A percentile compares a stretch with the other conserved stretches of the same genome.
Conservation (phyloP, 2,797 vertebrate genomes). For the Gila robusta region DNA sequence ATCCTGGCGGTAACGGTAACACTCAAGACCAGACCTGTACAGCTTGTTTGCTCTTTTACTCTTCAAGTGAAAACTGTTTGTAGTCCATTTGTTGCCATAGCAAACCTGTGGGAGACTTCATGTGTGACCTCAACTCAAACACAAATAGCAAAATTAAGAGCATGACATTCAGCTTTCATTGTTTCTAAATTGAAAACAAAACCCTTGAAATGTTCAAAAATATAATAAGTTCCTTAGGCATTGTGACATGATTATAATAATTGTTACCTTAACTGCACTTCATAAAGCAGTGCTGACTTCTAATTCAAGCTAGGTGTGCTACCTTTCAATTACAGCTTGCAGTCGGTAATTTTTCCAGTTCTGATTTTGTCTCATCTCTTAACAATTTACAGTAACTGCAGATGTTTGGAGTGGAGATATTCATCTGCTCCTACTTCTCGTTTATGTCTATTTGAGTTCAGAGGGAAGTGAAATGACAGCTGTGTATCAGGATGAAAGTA, state of each 20-base stretch:
- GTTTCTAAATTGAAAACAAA: not conserved
- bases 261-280: not conserved
- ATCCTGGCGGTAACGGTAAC: not conserved
- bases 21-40: conserved; percentile 56
- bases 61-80: conserved; percentile 42
- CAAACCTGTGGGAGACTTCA: not conserved
- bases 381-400: conserved; percentile 38
- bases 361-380: conserved; percentile 29
- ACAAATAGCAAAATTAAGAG: not conserved
- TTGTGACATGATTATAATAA: not conserved
- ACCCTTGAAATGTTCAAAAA: not conserved
- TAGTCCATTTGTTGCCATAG: conserved; percentile 42
- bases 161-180: not conserved
- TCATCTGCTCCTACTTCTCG: conserved; percentile 27
- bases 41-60: conserved; percentile 35
- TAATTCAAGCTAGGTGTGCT: conserved; percentile 2
- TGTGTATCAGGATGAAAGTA: conserved; percentile 56
- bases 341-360: conserved; percentile 5
- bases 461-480: conserved; percentile 47
- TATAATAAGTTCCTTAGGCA: not conserved
- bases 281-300: conserved; percentile 7
- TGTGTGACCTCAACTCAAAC: conserved; percentile 20
- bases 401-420: conserved; percentile 28
- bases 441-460: conserved; percentile 49
- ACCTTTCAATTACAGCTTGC: conserved; percentile 16